Conservation (phyloP, 2,113 vertebrate genomes). For the Chauna torquata region DNA sequence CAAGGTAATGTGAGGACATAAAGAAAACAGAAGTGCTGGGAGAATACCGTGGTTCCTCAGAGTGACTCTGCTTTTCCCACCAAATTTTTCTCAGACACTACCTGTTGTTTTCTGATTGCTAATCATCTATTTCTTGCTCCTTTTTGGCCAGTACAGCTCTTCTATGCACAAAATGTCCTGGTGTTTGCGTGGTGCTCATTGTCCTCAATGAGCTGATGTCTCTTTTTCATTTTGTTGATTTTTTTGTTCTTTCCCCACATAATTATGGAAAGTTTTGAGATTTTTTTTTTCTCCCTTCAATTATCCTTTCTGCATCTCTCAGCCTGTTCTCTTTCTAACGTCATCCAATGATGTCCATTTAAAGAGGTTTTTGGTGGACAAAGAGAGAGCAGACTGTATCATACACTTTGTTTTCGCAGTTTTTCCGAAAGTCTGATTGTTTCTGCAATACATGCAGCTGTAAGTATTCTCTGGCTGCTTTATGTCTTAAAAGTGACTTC, state of each 20-base stretch:
- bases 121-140: neutral
- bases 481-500: neutral
- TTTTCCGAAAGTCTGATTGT: neutral
- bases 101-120: neutral
- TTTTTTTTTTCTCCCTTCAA: neutral
- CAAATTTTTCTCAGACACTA: neutral
- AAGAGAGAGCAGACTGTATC: neutral
- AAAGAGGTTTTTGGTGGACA: neutral
- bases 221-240: neutral
- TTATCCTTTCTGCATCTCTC: neutral
- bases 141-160: neutral
- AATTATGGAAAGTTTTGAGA: neutral
- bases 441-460: neutral
- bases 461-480: neutral
- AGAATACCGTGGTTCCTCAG: neutral
- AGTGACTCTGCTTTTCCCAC: neutral
- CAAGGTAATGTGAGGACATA: neutral
- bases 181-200: neutral
- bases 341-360: neutral
- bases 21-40: neutral
- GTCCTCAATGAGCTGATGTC: neutral
- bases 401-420: neutral
- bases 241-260: neutral
- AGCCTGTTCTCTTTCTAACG: neutral
- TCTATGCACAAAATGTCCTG: neutral